Evolutionary conservation across 2,888 invertebrate genomes (phyloP), one percentile per base, ranked within the genome.

Genomic region (Rhodophaea formosa): DNA sequence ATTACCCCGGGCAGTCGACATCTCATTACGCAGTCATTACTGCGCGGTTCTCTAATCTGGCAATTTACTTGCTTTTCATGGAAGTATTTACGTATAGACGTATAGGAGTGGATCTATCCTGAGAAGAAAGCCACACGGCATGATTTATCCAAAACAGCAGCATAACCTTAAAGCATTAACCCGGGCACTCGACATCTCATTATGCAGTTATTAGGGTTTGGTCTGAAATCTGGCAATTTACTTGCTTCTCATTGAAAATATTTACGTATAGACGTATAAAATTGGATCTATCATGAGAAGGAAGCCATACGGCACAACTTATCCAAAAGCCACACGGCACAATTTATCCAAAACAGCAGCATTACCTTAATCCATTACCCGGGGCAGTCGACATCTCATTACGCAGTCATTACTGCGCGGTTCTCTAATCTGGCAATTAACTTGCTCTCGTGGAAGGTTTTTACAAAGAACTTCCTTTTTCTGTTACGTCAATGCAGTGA

Each of bases 181-280:
- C 3, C 45, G 44, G 54, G 45, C 55, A 55, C 46, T 55, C 46
- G 55, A 46, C 55, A 45, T 55, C 55, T 55, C 55, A 55, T 55
- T 55, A 55, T 39, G 55, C 46, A 47, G 55, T 75, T 70, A 75
- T 77, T 75, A 75, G 68, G 68, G 62, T 60, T 61, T 69, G 62
- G 69, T 74, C 67, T 62, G 66, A 74, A 76, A 75, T 77, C 72
- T 69, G 54, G 67, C 72, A 68, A 75, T 75, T 74, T 72, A 69
- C 62, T 66, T 67, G 66, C 57, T 47, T 15, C n/a, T n/a, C n/a
- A n/a, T n/a, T n/a, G n/a, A 2, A 23, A 5, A 23, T 23, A 23
- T 23, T 23, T 23, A 3, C 5, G 3, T 23, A 23, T 23, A 23
- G 23, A 23, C 23, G 5, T 5, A 23, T 23, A 23, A 3, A 23